Evolutionary conservation across 1,140 invertebrate genomes (phyloP), one percentile per base, ranked within the genome.

Genomic region (Diorhabda carinulata): DNA sequence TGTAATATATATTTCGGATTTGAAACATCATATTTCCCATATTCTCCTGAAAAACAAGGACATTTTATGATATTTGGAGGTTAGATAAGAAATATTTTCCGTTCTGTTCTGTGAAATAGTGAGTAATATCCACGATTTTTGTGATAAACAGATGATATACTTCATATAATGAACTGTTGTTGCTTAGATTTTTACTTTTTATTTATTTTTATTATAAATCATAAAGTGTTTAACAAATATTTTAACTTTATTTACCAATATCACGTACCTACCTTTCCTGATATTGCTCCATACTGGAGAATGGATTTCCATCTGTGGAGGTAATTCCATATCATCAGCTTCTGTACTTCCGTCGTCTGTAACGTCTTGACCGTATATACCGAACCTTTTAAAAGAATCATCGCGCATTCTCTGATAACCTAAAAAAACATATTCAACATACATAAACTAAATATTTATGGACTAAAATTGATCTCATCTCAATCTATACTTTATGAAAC

Each of bases 251-350:
- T 25, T 25, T 25, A 25, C 25, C 25, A 25, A 25, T 25, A 25
- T 25, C 25, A 25, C 25, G 25, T 52, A 52, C 47, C 72, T 77
- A 81, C 79, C 79, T 77, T 78, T 78, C 71, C 77, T 74, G 42
- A 80, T 78, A 70, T 78, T 73, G 64, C 79, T 79, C 79, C 79
- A 81, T 64, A 81, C 78, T 3, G 80, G 80, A 5, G 78, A 78
- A 68, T 80, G 79, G 44, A 74, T 63, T 66, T 77, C 77, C 66
- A 75, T 73, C 72, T 74, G 73, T 10, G 73, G 74, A n/a, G 77
- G 77, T 42, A 61, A 41, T 71, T 73, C 41, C 8, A 66, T 73
- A 60, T 77, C 77, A 43, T 80, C 77, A 3, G 70, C 75, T 57
- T 76, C 75, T 8, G 59, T 72, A 6, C 71, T 73, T 59, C 67